These are phyloP conservation scores for Callitettix versicolor DNA, from an alignment of 1,140 invertebrate species.

Conservation along the genomic window DNA sequence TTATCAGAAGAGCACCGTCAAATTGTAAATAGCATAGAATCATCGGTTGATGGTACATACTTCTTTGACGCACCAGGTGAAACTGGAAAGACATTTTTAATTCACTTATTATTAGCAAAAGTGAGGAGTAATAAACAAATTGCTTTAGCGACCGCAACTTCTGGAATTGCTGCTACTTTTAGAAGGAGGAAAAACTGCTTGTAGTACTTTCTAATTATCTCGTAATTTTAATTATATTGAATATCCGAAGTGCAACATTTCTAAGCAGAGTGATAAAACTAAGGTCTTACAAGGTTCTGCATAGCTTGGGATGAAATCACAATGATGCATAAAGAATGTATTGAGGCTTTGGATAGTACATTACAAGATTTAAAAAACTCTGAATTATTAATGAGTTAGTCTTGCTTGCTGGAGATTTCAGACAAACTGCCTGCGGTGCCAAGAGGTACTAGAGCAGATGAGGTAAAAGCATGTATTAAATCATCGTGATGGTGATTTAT, in stretches of 20 bases:
- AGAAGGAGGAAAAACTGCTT: conserved; percentile 32
- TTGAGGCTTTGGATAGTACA: conserved; percentile 26
- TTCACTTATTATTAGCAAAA: conserved; percentile 20
- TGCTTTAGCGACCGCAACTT: conserved; percentile 32
- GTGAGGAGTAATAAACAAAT: conserved; percentile 22
- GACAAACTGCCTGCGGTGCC: too few relatives aligned
- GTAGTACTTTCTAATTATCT: conserved; percentile 33
- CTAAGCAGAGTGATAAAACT: conserved; percentile 20
- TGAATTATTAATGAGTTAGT: too few relatives aligned
- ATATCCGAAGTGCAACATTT: conserved; percentile 23
- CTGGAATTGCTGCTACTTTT: conserved; percentile 35
- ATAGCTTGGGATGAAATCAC: conserved; percentile 26
- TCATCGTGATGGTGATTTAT: conserved; percentile 24
- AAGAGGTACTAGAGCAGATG: too few relatives aligned
- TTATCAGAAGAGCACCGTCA: too few relatives aligned
- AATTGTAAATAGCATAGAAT: too few relatives aligned
- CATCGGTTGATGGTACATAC: too few relatives aligned
- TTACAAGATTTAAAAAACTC: conserved; percentile 23
- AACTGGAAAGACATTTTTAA: conserved; percentile 26
- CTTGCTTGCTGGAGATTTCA: too few relatives aligned
- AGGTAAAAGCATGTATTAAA: too few relatives aligned
- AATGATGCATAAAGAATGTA: background rate
- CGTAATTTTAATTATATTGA: conserved; percentile 11
- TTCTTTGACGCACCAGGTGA: conserved; percentile 20
- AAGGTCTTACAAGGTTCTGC: conserved; percentile 25